These are phyloP conservation scores for Eilema caniola DNA, from an alignment of 2,888 invertebrate species.

Conservation along the genomic window DNA sequence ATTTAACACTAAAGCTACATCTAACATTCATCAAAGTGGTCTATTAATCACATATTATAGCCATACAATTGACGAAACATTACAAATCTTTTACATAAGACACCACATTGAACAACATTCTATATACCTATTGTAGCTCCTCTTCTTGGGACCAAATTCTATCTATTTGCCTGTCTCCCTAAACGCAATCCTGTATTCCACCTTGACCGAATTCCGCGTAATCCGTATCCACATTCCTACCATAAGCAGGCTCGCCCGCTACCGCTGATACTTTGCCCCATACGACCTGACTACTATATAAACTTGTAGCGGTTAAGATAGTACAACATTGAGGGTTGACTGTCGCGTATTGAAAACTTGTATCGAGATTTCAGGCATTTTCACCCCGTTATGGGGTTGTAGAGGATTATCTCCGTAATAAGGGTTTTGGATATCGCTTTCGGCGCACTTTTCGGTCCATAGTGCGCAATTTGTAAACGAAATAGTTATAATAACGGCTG, in stretches of 20 bases:
- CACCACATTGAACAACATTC: not conserved
- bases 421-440: constrained; percentile 31
- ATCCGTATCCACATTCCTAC: too few relatives aligned
- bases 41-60: too few relatives aligned
- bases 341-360: constrained; percentile 46
- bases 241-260: too few relatives aligned
- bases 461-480: constrained; percentile 9
- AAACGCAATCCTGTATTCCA: too few relatives aligned
- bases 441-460: constrained; percentile 22
- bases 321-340: constrained; percentile 36
- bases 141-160: not conserved
- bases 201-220: too few relatives aligned
- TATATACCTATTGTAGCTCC: not conserved
- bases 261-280: constrained; percentile 8
- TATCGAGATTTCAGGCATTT: constrained; percentile 38
- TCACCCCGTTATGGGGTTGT: constrained; percentile 25
- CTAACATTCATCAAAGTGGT: too few relatives aligned
- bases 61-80: too few relatives aligned
- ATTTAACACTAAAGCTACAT: too few relatives aligned
- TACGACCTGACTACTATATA: constrained; percentile 19
- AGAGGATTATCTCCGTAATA: constrained; percentile 34
- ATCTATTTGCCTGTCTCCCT: too few relatives aligned
- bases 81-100: too few relatives aligned
- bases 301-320: constrained; percentile 43
- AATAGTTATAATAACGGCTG: constrained; percentile 20